Evolutionary conservation across 2,888 invertebrate genomes (phyloP).

Genomic region (Erynnis tages): DNA sequence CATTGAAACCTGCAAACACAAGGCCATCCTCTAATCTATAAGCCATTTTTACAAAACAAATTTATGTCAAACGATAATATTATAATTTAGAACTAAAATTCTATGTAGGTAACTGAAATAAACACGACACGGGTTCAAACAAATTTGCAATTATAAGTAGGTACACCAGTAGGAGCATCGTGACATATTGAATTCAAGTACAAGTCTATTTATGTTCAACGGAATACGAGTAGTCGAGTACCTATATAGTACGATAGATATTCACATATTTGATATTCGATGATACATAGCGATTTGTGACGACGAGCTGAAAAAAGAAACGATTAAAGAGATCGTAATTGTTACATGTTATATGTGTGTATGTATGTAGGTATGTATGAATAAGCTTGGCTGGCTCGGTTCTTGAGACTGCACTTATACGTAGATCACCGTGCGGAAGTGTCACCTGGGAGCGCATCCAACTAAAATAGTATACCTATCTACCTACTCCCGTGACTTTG

Average conservation of each 20-base stretch:
- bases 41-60: no score
- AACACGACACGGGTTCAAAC: no score
- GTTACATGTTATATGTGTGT: constrained; percentile 17
- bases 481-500: constrained; percentile 47
- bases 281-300: constrained; percentile 1
- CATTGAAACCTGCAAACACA: no score
- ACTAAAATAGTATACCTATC: constrained; percentile 43
- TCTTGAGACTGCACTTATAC: constrained; percentile 28
- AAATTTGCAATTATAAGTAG: no score
- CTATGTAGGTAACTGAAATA: no score
- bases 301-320: background rate
- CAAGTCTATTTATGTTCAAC: constrained; percentile 13
- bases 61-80: no score
- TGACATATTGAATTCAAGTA: constrained; percentile 5
- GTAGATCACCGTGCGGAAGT: constrained; percentile 36
- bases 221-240: background rate
- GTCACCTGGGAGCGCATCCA: constrained; percentile 37
- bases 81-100: no score
- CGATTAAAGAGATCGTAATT: constrained; percentile 3
- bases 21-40: no score
- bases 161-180: no score
- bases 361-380: constrained; percentile 1
- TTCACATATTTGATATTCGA: background rate
- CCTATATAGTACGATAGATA: no score
- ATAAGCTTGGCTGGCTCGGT: constrained; percentile 29